These are phyloP conservation scores for Macropodus opercularis DNA, from an alignment of 2,797 vertebrate species.

Conservation along the genomic window DNA sequence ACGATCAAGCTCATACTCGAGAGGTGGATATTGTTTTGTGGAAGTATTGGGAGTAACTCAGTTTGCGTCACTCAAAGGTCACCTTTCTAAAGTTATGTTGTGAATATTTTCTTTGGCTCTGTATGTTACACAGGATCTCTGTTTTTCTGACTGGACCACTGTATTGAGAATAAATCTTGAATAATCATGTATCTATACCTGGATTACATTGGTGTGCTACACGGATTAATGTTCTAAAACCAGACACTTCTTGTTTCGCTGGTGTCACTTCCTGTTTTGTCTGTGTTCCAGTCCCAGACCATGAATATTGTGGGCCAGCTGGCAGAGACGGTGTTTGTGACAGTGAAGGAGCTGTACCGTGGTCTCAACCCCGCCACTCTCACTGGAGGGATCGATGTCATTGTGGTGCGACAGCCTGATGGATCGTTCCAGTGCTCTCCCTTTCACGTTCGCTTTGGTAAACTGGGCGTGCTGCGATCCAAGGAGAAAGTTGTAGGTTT, in stretches of 20 bases:
- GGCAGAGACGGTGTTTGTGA: constrained; percentile 90
- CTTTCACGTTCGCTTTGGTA: constrained; percentile 95
- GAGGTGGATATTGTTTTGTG: constrained; percentile 47
- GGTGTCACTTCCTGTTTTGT: constrained; percentile 23
- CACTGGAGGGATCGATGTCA: constrained; percentile 91
- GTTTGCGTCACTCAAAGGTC: neutral
- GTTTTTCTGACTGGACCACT: too few relatives aligned
- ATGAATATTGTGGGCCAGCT: constrained; percentile 97
- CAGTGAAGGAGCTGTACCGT: constrained; percentile 90
- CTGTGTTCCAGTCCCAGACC: constrained; percentile 78
- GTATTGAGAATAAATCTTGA: too few relatives aligned
- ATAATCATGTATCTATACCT: too few relatives aligned
- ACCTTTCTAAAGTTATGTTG: too few relatives aligned
- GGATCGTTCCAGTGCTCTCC: constrained; percentile 93
- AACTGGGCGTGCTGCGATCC: constrained; percentile 92
- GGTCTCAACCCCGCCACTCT: constrained; percentile 93
- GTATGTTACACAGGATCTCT: neutral
- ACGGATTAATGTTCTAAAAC: neutral
- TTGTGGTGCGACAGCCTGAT: constrained; percentile 91
- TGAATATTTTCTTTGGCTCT: too few relatives aligned
- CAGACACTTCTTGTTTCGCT: constrained; percentile 1
- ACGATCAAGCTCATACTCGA: constrained; percentile 31
- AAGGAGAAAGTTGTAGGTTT: constrained; percentile 93
- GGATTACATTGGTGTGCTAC: too few relatives aligned
- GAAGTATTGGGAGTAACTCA: constrained; percentile 9